Base-by-base conservation (phyloP, 2,113 vertebrate genomes). In the Phodopus roborovskii region DNA sequence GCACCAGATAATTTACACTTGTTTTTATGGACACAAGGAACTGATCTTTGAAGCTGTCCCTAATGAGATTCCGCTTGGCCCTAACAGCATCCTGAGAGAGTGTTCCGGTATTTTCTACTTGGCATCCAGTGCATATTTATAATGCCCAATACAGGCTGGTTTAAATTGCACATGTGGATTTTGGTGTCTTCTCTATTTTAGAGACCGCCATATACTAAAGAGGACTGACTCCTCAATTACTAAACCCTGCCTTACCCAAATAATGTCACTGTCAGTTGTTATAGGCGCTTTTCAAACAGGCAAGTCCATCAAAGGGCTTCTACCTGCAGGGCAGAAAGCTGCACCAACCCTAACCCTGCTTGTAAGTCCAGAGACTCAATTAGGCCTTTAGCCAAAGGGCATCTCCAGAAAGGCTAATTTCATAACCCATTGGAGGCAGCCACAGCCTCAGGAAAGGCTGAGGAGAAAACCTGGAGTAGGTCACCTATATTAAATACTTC, bases 1-100 rank as follows among this genome's bases (percentile, higher is more conserved):
- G 89, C 97, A 98, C 97, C 98, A 99, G 98, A 99, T 98, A 99
- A 99, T 99, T 99, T 99, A 99, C 98, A 98, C 98, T 99, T 98
- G 98, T 98, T 99, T 98, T 99, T 98, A 98, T 98, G 98, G 98
- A 99, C 98, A 98, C 88, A 97, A 98, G 97, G 98, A 98, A 97
- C 98, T 97, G 98, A 98, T 99, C 98, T 99, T 99, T 99, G 98
- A 99, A 98, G 98, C 98, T 97, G 97, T 98, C 98, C 98, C 98
- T 99, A 99, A 98, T 99, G 98, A 99, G 98, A 98, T 98, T 98
- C 98, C 97, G 98, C 97, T 97, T 98, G 98, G 98, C 98, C 98
- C 98, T 98, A 98, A 98, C 98, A 98, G 98, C 98, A 98, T 98
- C 98, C 98, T 98, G 98, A 97, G 98, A 98, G 98, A 98, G 97